These are phyloP conservation scores for Danio kyathit DNA, from an alignment of 2,797 vertebrate genomes.

Conservation along the genomic window DNA sequence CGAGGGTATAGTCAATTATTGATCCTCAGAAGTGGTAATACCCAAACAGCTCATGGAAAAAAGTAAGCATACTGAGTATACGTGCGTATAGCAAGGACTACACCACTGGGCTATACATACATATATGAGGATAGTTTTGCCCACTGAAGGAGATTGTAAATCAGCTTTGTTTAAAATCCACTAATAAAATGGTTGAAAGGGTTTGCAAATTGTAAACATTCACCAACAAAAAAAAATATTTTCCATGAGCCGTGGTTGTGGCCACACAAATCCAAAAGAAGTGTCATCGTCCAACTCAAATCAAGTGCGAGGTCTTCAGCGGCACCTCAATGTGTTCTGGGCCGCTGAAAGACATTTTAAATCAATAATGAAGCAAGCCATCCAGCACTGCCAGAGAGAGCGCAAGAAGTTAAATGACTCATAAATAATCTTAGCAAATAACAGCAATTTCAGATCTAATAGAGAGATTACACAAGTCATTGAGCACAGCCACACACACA, in stretches of 20 bases:
- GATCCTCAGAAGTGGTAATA: too few species aligned
- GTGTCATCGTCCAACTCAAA: constrained; percentile 43
- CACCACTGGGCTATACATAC: too few species aligned
- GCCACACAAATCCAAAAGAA: background rate
- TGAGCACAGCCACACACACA: constrained; percentile 47
- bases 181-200: background rate
- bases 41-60: too few species aligned
- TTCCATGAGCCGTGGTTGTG: constrained; percentile 16
- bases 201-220: background rate
- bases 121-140: background rate
- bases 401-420: constrained; percentile 71
- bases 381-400: constrained; percentile 53
- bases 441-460: constrained; percentile 83
- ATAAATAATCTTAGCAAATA: constrained; percentile 82
- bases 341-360: constrained; percentile 62
- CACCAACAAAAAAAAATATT: background rate
- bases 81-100: too few species aligned
- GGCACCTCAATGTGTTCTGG: constrained; percentile 62
- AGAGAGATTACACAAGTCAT: constrained; percentile 80
- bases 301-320: constrained; percentile 13
- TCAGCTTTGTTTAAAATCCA: constrained; percentile 14
- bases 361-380: constrained; percentile 64
- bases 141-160: background rate
- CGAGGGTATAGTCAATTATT: too few species aligned
- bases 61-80: too few species aligned